Percentiles rank a stretch among this genome's conserved stretches.
Conservation (phyloP, 2,113 vertebrate genomes). For the Psophia crepitans region DNA sequence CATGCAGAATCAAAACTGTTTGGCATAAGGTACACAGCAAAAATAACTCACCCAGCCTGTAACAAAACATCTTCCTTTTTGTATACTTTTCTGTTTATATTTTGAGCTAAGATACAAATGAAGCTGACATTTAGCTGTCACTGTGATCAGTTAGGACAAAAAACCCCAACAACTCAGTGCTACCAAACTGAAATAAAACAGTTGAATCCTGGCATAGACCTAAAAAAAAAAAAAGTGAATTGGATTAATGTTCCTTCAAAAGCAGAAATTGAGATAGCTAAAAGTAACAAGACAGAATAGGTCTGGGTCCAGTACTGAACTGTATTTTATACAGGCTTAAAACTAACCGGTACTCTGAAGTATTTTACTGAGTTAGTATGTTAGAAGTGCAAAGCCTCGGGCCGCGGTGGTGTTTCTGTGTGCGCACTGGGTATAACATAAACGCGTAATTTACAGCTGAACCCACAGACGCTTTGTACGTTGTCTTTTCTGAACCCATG, state of each 20-base stretch:
- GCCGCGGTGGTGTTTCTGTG: background rate
- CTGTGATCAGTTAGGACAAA: background rate
- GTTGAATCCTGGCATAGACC: background rate
- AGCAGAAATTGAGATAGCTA: background rate
- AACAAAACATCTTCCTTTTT: background rate
- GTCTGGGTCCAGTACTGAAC: background rate
- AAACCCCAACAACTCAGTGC: background rate
- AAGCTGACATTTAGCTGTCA: constrained; percentile 45
- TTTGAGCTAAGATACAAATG: background rate
- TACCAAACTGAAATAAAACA: background rate
- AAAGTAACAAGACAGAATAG: background rate
- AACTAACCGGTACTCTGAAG: background rate
- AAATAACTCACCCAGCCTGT: background rate
- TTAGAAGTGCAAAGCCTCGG: background rate
- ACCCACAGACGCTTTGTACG: background rate
- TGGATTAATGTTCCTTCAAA: background rate
- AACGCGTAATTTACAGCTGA: background rate
- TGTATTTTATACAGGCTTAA: background rate
- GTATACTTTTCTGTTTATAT: background rate
- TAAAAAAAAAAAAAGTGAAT: background rate
- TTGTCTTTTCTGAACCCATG: background rate
- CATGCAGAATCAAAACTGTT: background rate
- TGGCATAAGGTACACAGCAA: background rate
- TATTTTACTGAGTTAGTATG: background rate
- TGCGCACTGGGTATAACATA: background rate